Evolutionary conservation across 2,797 vertebrate species (phyloP).

Genomic region (Holocentrus rufus): DNA sequence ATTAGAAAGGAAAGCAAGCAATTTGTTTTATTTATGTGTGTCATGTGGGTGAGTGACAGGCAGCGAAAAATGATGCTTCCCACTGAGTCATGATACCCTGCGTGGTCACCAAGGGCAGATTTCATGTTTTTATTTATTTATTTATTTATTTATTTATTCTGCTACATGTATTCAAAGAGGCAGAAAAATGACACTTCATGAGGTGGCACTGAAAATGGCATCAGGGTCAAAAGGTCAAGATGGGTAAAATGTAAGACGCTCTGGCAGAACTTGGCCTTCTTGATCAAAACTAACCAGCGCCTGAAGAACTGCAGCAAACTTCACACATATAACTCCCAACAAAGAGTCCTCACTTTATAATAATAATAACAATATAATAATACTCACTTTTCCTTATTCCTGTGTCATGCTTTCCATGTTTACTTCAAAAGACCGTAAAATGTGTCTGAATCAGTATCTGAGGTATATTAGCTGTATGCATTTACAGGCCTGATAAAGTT

Average conservation of each 20-base stretch:
- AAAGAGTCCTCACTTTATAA: no score
- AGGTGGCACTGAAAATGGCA: conserved; percentile 52
- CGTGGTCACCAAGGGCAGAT: conserved; percentile 4
- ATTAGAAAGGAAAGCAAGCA: conserved; percentile 56
- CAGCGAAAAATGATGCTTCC: conserved; percentile 28
- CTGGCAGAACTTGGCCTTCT: conserved; percentile 23
- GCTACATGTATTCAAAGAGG: conserved; percentile 28
- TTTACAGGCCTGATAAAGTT: not conserved
- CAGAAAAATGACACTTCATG: conserved; percentile 66
- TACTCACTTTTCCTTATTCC: no score
- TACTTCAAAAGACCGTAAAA: no score
- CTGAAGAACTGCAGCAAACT: not conserved
- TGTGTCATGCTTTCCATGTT: no score
- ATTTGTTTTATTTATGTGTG: conserved; percentile 63
- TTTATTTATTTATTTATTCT: conserved; percentile 23
- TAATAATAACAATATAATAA: no score
- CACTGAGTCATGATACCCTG: conserved; percentile 13
- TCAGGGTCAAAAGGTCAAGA: conserved; percentile 54
- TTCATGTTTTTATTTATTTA: not conserved
- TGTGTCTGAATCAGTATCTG: no score
- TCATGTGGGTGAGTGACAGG: conserved; percentile 35
- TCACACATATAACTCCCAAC: not conserved
- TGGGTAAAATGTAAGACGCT: not conserved
- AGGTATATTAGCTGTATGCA: not conserved
- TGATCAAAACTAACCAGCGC: not conserved